Conservation (phyloP, 2,113 vertebrate genomes). For the Pachyramphus minor region DNA sequence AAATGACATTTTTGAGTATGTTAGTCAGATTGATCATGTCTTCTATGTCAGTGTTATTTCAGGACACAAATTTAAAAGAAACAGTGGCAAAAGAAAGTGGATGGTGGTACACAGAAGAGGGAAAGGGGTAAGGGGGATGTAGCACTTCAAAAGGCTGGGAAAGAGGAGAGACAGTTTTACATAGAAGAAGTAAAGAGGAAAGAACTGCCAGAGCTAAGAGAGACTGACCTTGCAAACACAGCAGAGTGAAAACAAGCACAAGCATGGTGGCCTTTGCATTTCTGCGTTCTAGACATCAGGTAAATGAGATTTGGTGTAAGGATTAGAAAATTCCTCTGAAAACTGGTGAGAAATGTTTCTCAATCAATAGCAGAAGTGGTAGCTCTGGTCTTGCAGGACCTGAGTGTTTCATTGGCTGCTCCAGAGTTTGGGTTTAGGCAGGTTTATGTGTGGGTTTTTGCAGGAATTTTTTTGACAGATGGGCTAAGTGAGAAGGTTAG, state of each 20-base stretch:
- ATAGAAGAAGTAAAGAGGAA: background rate
- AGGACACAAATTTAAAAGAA: background rate
- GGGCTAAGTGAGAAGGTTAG: background rate
- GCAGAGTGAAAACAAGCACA: background rate
- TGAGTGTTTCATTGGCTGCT: background rate
- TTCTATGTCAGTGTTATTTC: background rate
- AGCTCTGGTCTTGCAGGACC: background rate
- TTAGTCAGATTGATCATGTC: background rate
- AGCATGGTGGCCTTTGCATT: fast-evolving
- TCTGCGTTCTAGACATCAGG: background rate
- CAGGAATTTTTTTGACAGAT: background rate
- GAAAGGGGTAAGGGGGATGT: background rate
- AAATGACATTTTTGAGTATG: fast-evolving
- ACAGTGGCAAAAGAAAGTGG: background rate
- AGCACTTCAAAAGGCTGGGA: background rate
- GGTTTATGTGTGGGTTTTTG: background rate
- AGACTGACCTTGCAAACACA: background rate
- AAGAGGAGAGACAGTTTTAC: background rate
- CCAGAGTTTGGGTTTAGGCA: background rate
- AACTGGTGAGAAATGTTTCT: background rate
- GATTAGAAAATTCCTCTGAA: background rate
- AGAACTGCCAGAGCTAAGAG: background rate
- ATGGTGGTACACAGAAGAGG: background rate
- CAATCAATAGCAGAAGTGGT: background rate
- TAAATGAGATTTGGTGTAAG: background rate